A percentile compares a stretch with the other conserved stretches of the same genome.
Conservation (phyloP, 2,888 invertebrate genomes). For the Dasypogon diadema region DNA sequence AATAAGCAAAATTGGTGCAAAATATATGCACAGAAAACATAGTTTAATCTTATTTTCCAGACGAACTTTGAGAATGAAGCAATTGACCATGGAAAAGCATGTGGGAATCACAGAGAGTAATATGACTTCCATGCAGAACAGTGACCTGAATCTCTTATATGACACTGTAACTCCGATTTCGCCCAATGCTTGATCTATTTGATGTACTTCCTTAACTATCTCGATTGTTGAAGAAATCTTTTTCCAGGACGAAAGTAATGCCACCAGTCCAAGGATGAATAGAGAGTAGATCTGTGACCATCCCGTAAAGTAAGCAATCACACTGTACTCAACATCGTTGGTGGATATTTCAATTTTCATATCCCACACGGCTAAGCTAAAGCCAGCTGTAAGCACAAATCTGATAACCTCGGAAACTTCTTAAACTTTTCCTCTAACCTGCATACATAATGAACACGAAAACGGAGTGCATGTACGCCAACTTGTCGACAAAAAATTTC, state of each 20-base stretch:
- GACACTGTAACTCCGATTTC: conserved; percentile 19
- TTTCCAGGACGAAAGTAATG: conserved; percentile 47
- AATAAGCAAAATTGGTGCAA: conserved; percentile 60
- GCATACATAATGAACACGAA: conserved; percentile 31
- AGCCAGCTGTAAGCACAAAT: conserved; percentile 18
- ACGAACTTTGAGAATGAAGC: conserved; percentile 47
- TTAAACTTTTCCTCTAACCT: conserved; percentile 21
- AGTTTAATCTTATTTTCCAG: not conserved
- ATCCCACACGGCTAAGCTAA: not conserved
- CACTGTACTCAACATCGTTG: conserved; percentile 24
- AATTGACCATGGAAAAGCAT: conserved; percentile 54
- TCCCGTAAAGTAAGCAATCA: conserved; percentile 51
- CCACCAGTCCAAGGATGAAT: conserved; percentile 47
- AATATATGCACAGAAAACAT: conserved; percentile 62
- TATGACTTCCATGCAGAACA: conserved; percentile 30
- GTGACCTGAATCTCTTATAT: conserved; percentile 12
- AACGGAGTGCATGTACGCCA: conserved; percentile 31
- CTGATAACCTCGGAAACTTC: not conserved
- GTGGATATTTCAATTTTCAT: not conserved
- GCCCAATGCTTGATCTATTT: conserved; percentile 39
- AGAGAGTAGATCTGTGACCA: conserved; percentile 53
- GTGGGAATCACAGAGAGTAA: conserved; percentile 39
- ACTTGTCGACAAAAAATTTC: not conserved
- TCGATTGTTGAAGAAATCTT: not conserved
- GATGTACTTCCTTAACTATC: conserved; percentile 39